Conservation (phyloP, 1,140 invertebrate species). For the Drosophila obscura region DNA sequence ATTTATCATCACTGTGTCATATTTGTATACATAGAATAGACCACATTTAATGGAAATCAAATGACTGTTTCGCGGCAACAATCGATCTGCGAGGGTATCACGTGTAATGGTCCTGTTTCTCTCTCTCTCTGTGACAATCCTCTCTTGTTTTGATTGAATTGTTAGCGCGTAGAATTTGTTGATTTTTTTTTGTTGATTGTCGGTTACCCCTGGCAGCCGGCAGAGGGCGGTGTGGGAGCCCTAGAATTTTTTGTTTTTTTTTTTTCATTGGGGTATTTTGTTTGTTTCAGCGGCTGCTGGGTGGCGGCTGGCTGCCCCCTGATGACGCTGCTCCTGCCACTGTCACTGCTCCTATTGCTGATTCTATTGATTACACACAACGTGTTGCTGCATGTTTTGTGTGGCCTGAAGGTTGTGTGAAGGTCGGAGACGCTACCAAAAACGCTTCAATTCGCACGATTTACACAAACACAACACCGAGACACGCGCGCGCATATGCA, state of each 20-base stretch:
- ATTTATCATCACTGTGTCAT: no score
- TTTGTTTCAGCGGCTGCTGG: conserved; percentile 51
- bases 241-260: conserved; percentile 15
- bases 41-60: no score
- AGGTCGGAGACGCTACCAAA: conserved; percentile 66
- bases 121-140: no score
- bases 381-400: conserved; percentile 56
- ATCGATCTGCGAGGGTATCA: no score
- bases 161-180: conserved; percentile 65
- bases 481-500: conserved; percentile 24
- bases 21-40: no score
- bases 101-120: no score
- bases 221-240: conserved; percentile 8
- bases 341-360: conserved; percentile 32
- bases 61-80: no score
- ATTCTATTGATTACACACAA: conserved; percentile 76
- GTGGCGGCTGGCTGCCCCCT: neutral
- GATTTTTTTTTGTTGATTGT: conserved; percentile 59
- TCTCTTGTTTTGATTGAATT: conserved; percentile 16
- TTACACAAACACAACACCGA: conserved; percentile 16
- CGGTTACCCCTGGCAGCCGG: conserved; percentile 67
- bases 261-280: conserved; percentile 26
- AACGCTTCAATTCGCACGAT: conserved; percentile 5
- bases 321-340: neutral
- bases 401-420: conserved; percentile 75